Percentiles rank a stretch among this genome's conserved stretches.
Conservation (phyloP, 2,113 vertebrate species). For the Erpornis zantholeuca region DNA sequence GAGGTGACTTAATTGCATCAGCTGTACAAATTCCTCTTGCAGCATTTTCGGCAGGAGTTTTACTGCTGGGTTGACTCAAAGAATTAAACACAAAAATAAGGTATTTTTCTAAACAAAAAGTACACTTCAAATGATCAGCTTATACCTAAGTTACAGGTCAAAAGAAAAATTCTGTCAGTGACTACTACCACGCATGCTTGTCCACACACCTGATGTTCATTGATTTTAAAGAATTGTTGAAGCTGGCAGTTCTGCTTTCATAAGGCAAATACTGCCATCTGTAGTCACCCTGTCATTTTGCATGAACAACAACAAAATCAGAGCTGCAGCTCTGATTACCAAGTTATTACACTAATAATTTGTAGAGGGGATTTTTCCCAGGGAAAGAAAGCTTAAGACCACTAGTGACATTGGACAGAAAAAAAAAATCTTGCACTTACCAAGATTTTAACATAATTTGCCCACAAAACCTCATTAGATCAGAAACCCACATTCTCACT, state of each 20-base stretch:
- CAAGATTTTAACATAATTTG: neutral
- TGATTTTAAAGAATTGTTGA: neutral
- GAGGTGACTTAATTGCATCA: neutral
- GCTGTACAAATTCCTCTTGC: neutral
- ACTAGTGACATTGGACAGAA: neutral
- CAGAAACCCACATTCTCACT: neutral
- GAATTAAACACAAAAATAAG: neutral
- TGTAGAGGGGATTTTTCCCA: neutral
- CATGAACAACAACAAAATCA: neutral
- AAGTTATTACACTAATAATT: neutral
- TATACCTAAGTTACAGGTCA: neutral
- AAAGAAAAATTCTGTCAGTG: neutral
- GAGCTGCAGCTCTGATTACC: neutral
- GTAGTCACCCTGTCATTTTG: neutral
- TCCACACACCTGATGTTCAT: neutral
- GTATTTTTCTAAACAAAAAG: neutral
- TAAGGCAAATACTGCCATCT: constrained; percentile 22
- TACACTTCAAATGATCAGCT: neutral
- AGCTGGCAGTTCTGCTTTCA: neutral
- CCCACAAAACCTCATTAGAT: neutral
- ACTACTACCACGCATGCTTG: neutral
- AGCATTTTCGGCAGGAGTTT: neutral
- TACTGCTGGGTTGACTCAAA: neutral
- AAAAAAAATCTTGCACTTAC: neutral
- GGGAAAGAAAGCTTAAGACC: neutral